Percentiles rank a stretch among this genome's conserved stretches.
These are phyloP conservation scores for Varecia variegata DNA, from an alignment of 2,797 vertebrate species.

Conservation along the genomic window DNA sequence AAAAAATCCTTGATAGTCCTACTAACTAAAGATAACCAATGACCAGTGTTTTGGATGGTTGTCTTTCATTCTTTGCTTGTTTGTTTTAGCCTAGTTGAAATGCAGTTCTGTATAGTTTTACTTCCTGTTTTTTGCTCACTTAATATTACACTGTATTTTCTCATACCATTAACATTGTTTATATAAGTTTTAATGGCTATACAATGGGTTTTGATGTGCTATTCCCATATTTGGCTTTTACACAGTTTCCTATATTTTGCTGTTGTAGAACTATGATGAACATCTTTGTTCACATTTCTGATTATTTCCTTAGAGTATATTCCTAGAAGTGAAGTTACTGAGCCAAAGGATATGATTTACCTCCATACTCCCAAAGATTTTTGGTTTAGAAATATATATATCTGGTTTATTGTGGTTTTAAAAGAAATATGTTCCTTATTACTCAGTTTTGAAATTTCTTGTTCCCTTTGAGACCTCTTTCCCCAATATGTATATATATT, in stretches of 20 bases:
- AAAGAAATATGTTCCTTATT: background rate
- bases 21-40: background rate
- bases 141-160: background rate
- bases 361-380: background rate
- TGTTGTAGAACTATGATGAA: background rate
- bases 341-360: background rate
- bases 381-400: background rate
- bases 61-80: background rate
- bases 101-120: background rate
- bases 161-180: background rate
- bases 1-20: background rate
- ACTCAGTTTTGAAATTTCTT: background rate
- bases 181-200: background rate
- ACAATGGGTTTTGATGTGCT: background rate
- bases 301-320: slow-evolving; percentile 3
- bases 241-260: background rate
- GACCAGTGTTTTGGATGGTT: background rate
- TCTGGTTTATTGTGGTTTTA: background rate
- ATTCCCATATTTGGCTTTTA: background rate
- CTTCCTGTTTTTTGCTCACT: background rate
- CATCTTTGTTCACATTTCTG: background rate
- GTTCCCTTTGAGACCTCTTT: background rate
- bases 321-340: background rate
- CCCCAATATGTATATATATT: background rate
- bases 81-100: slow-evolving; percentile 9